Evolutionary conservation across 2,888 invertebrate genomes (phyloP).

Genomic region (Euspilapteryx auroguttella): DNA sequence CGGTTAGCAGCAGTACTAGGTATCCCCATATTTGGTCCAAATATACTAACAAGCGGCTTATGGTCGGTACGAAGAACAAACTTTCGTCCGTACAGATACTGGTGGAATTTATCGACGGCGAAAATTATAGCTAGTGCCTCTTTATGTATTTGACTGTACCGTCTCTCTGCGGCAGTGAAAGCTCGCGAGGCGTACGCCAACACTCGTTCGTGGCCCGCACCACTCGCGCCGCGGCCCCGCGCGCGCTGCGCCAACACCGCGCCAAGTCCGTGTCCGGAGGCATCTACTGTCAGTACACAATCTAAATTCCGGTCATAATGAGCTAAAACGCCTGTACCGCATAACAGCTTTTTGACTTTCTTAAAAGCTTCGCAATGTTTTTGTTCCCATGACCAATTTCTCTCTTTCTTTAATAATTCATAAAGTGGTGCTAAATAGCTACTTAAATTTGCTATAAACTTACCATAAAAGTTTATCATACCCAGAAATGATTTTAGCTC

Average conservation of each 20-base stretch:
- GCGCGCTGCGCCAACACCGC: slow-evolving; percentile 2
- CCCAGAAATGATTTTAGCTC: neutral
- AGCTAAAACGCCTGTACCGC: slow-evolving; percentile 1
- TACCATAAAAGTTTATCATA: slow-evolving; percentile 1
- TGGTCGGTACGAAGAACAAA: slow-evolving; percentile 6
- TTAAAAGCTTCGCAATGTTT: slow-evolving; percentile 4
- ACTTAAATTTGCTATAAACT: slow-evolving; percentile 2
- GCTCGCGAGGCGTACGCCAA: slow-evolving; percentile 7
- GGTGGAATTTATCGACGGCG: slow-evolving; percentile 4
- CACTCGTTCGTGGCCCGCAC: slow-evolving; percentile 5
- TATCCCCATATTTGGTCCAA: slow-evolving; percentile 6
- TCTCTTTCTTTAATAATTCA: slow-evolving; percentile 8
- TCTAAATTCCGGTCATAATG: slow-evolving; percentile 5
- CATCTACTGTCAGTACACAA: slow-evolving; percentile 10
- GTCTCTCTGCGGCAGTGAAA: slow-evolving; percentile 7
- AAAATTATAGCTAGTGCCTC: slow-evolving; percentile 9
- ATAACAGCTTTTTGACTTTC: slow-evolving; percentile 1
- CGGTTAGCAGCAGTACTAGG: slow-evolving; percentile 8
- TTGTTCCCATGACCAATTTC: slow-evolving; percentile 6
- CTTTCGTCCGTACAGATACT: slow-evolving; percentile 4
- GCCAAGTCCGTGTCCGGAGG: slow-evolving; percentile 1
- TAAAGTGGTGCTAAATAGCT: slow-evolving; percentile 1
- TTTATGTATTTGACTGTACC: slow-evolving; percentile 8
- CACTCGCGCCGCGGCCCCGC: too few species aligned
- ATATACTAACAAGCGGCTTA: slow-evolving; percentile 7